Evolutionary conservation across 53 echinoderm and acorn worm genomes (phyloP), one percentile per base, ranked within the genome.

Genomic region (Henricia sp.): DNA sequence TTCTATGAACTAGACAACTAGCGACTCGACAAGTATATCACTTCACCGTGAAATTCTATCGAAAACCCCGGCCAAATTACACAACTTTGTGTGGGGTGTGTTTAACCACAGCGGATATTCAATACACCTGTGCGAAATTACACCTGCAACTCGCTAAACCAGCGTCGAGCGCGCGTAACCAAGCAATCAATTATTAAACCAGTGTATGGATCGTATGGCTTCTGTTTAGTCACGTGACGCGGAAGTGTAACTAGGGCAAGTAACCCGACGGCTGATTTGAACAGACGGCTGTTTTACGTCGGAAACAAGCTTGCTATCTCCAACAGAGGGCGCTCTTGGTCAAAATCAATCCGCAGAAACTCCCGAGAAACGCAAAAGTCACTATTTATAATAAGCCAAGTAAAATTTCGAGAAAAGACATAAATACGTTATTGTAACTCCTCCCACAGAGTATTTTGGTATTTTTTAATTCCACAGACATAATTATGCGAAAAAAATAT

Each of bases 171-270:
- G 41, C 37, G 33, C 20, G 80, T 80, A 63, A 62, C 80, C 17
- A 80, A 32, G 80, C 80, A 65, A 80, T 80, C 80, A 80, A 80
- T 80, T 80, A 80, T 64, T 46, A n/a, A 19, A 14, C 0, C 50
- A 8, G 32, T 12, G 37, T 14, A 29, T 23, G 20, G 12, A 19
- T 16, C 16, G 27, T 38, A 28, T 27, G 48, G 80, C 80, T 80
- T 80, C 80, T 65, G 80, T 80, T 80, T 80, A 12, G 48, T 80
- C 80, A 80, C 63, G 60, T 80, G 80, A 63, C 80, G 80, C 80
- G 80, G 80, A 80, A 80, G 64, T 64, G 80, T 80, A 44, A 80
- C 80, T 30, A 80, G 13, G 80, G 80, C 33, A 39, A 35, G 38
- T 80, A 43, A 34, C 50, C 0, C 42, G 2, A 25, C 26, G 11